phyloP scores from a whole-genome alignment of 2,797 vertebrate species.

The Tympanoctomys barrerae region DNA sequence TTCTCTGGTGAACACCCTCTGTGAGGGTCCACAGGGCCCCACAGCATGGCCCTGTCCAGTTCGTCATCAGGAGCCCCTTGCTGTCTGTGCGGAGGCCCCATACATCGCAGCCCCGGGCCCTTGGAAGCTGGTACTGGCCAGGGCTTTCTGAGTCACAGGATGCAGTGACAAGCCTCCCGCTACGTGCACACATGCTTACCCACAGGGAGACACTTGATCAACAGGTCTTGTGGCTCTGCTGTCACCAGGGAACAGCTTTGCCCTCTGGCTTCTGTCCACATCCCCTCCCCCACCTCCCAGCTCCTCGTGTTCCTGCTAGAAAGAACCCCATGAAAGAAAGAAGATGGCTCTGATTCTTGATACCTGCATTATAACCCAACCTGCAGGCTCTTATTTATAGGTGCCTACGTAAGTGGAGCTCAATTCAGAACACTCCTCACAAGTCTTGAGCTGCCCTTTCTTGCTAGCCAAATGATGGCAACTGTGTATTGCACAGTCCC shows the following conservation, averaged over 20 bases:
- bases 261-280: constrained; percentile 22
- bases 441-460: neutral
- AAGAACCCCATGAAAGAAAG: constrained; percentile 7
- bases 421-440: neutral
- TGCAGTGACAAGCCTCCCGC: too few relatives aligned
- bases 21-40: neutral
- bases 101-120: neutral
- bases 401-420: neutral
- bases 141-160: neutral
- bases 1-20: neutral
- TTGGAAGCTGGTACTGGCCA: neutral
- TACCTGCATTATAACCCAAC: neutral
- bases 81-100: neutral
- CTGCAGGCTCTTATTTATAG: neutral
- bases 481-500: neutral
- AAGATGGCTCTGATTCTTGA: constrained; percentile 1
- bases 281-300: neutral
- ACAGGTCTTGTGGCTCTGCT: neutral
- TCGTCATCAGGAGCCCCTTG: neutral
- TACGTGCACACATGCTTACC: neutral
- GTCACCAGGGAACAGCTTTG: neutral
- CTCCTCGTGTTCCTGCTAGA: neutral
- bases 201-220: neutral
- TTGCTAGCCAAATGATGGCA: neutral
- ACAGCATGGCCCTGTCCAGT: neutral